Percentiles rank a stretch among this genome's conserved stretches.
phyloP scores from a whole-genome alignment of 2,113 vertebrate species.

The Gavialis gangeticus region DNA sequence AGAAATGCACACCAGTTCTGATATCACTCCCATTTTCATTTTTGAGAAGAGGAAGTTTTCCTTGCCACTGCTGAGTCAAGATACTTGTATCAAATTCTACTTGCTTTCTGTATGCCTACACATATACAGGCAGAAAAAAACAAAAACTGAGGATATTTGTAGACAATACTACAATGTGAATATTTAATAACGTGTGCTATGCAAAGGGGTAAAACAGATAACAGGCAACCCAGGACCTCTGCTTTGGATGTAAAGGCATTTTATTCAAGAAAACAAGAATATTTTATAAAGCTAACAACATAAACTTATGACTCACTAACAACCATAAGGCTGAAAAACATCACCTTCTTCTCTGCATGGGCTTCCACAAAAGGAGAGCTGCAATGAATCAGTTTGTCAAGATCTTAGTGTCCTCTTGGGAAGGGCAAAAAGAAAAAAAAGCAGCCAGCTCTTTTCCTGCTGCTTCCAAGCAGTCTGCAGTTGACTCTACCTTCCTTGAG shows the following conservation, averaged over 20 bases:
- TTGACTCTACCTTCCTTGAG: constrained; percentile 48
- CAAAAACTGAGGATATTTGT: neutral
- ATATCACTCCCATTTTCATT: neutral
- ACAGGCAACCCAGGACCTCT: neutral
- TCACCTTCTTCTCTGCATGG: neutral
- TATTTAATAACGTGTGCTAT: neutral
- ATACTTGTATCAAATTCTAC: neutral
- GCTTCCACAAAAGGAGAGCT: neutral
- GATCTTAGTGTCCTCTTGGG: neutral
- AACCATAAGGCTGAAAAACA: neutral
- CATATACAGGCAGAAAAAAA: neutral
- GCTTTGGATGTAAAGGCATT: neutral
- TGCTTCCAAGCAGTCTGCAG: constrained; percentile 39
- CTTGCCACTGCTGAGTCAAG: neutral
- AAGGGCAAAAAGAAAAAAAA: neutral
- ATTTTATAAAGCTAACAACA: constrained; percentile 39
- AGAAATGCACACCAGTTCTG: neutral
- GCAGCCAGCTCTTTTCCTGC: neutral
- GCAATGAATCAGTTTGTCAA: neutral
- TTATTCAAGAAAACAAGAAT: neutral
- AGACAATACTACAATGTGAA: neutral
- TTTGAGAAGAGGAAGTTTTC: neutral
- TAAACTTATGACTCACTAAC: neutral
- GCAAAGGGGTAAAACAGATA: neutral
- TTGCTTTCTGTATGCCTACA: neutral